Conservation (phyloP, 2,113 vertebrate species). For the Ictidomys tridecemlineatus region DNA sequence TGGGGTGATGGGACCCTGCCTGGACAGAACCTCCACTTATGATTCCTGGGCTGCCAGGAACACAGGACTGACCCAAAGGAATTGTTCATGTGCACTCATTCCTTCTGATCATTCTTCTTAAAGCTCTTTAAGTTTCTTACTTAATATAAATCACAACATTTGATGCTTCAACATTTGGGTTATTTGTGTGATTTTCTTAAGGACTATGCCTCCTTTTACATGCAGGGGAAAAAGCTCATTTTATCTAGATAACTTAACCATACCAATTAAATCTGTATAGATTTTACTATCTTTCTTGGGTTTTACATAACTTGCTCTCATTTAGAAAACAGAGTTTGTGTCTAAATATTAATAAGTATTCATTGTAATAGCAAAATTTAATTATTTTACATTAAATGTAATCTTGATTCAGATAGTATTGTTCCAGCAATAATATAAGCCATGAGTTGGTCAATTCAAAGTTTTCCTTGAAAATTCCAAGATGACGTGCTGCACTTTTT, state of each 20-base stretch:
- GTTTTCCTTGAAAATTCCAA: constrained; percentile 16
- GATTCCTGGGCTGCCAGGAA: not conserved
- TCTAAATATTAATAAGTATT: constrained; percentile 53
- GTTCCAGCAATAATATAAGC: not conserved
- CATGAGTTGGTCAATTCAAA: not conserved
- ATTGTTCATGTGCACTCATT: fast-evolving
- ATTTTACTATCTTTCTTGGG: not conserved
- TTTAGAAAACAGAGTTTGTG: not conserved
- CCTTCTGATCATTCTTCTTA: not conserved
- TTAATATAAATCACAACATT: not conserved
- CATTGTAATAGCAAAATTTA: not conserved
- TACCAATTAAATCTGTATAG: not conserved
- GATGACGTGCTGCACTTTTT: not conserved
- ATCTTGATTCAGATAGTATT: constrained; percentile 54
- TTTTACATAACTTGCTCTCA: not conserved
- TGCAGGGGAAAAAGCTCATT: not conserved
- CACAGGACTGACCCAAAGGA: not conserved
- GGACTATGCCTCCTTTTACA: not conserved
- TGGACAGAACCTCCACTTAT: not conserved
- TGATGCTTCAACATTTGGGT: not conserved
- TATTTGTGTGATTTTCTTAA: not conserved
- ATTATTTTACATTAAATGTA: constrained; percentile 15
- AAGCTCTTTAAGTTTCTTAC: not conserved
- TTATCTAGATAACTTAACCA: not conserved
- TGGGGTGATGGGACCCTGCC: not conserved